Conservation (phyloP, 2,113 vertebrate genomes). For the Centropus bengalensis region DNA sequence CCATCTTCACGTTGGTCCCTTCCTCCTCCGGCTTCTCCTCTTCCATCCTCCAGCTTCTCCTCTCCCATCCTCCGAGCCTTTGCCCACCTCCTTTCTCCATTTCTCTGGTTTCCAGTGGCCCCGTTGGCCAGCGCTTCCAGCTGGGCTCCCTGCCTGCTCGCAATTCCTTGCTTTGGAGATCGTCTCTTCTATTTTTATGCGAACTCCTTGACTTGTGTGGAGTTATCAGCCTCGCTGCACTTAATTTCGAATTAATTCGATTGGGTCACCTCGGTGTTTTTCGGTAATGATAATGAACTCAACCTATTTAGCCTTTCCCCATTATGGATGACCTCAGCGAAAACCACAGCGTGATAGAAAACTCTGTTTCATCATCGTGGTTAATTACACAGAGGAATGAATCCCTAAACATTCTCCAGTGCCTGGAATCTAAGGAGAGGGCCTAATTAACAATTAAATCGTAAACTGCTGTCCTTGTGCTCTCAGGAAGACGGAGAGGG, state of each 20-base stretch:
- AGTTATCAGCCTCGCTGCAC: slow-evolving; percentile 64
- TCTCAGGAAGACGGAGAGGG: not conserved
- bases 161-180: slow-evolving; percentile 32
- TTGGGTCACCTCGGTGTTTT: slow-evolving; percentile 56
- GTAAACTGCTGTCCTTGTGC: slow-evolving; percentile 3
- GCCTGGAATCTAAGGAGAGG: slow-evolving; percentile 45
- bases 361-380: slow-evolving; percentile 41
- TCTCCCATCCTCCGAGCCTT: not conserved
- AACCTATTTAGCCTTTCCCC: slow-evolving; percentile 67
- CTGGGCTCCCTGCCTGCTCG: not conserved
- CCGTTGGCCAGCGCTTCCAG: not conserved
- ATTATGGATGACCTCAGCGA: slow-evolving; percentile 64
- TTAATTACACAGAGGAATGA: slow-evolving; percentile 67
- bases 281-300: slow-evolving; percentile 58
- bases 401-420: slow-evolving; percentile 55
- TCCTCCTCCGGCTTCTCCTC: slow-evolving; percentile 6
- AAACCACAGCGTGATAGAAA: slow-evolving; percentile 41
- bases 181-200: slow-evolving; percentile 38
- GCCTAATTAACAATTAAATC: slow-evolving; percentile 53
- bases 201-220: slow-evolving; percentile 56
- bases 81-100: not conserved
- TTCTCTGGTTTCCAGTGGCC: not conserved
- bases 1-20: slow-evolving; percentile 17
- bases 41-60: not conserved
- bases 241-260: slow-evolving; percentile 69